Evolutionary conservation across 2,797 vertebrate genomes (phyloP).

Genomic region (Tinamus major): DNA sequence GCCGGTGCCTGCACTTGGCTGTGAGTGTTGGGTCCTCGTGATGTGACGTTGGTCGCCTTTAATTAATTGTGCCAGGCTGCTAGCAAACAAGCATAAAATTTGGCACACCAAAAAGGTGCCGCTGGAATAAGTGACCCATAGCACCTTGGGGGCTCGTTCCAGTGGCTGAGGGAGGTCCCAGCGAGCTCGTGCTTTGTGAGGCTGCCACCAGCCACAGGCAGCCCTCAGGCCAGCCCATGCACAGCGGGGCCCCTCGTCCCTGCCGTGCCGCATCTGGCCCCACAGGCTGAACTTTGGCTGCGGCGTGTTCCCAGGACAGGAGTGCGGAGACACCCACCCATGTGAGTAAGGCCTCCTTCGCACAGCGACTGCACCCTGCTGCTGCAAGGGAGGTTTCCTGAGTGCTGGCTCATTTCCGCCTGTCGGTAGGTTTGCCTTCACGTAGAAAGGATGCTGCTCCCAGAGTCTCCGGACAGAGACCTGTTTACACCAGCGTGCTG

Average conservation of each 20-base stretch:
- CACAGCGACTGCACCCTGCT: not conserved
- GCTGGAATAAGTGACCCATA: not conserved
- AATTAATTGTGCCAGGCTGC: not conserved
- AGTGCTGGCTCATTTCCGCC: constrained; percentile 23
- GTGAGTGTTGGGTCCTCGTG: not conserved
- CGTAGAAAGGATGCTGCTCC: not conserved
- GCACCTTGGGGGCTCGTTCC: not conserved
- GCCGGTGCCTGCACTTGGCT: not conserved
- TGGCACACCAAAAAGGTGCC: not conserved
- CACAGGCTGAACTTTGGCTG: not conserved
- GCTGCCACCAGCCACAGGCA: not conserved
- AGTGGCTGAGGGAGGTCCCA: accelerated
- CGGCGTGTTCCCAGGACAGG: not conserved
- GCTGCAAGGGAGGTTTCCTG: not conserved
- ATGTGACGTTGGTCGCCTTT: not conserved
- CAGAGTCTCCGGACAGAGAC: not conserved
- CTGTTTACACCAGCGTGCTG: not conserved
- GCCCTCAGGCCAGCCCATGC: accelerated
- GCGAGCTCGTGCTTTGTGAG: not conserved
- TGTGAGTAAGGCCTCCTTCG: constrained; percentile 17
- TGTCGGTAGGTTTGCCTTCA: not conserved
- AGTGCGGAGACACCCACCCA: not conserved
- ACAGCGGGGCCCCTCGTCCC: not conserved
- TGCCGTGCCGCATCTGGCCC: accelerated
- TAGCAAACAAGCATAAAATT: not conserved